A percentile compares a stretch with the other conserved stretches of the same genome.
Evolutionary conservation across 2,888 invertebrate genomes (phyloP).

Genomic region (Ariolimax columbianus): DNA sequence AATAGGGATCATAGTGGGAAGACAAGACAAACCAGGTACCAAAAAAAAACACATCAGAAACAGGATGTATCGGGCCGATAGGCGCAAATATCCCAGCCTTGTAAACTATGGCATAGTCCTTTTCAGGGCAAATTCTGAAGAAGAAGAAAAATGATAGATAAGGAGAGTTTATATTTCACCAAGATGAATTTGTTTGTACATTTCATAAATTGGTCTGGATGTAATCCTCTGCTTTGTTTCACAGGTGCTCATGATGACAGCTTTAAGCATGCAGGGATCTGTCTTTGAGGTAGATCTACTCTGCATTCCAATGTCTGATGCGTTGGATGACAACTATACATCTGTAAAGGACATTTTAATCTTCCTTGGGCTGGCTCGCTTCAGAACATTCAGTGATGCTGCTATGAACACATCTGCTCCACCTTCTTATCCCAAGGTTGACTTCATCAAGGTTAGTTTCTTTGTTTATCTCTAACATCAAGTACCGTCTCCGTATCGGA

Average conservation of each 20-base stretch:
- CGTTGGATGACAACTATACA: slow-evolving; percentile 72
- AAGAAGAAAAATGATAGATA: too few relatives aligned
- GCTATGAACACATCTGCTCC: neutral
- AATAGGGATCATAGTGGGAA: too few relatives aligned
- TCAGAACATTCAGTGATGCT: slow-evolving; percentile 57
- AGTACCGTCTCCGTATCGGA: too few relatives aligned
- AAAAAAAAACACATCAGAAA: too few relatives aligned
- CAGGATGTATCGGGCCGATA: too few relatives aligned
- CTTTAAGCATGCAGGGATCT: slow-evolving; percentile 11
- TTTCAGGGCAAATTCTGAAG: too few relatives aligned
- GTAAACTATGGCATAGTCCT: too few relatives aligned
- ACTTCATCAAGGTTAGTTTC: slow-evolving; percentile 43
- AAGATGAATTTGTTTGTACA: neutral
- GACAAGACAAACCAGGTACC: too few relatives aligned
- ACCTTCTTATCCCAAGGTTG: slow-evolving; percentile 31
- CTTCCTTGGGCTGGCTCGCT: slow-evolving; percentile 78
- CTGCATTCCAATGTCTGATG: slow-evolving; percentile 56
- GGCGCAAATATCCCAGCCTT: too few relatives aligned
- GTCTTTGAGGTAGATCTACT: slow-evolving; percentile 40
- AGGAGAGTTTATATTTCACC: too few relatives aligned
- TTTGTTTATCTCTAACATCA: too few relatives aligned
- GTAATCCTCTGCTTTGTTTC: neutral
- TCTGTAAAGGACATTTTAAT: slow-evolving; percentile 80
- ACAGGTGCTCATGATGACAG: slow-evolving; percentile 30
- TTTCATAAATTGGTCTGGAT: neutral